Evolutionary conservation across 2,888 invertebrate genomes (phyloP), one percentile per base, ranked within the genome.

Genomic region (Noctua janthe): DNA sequence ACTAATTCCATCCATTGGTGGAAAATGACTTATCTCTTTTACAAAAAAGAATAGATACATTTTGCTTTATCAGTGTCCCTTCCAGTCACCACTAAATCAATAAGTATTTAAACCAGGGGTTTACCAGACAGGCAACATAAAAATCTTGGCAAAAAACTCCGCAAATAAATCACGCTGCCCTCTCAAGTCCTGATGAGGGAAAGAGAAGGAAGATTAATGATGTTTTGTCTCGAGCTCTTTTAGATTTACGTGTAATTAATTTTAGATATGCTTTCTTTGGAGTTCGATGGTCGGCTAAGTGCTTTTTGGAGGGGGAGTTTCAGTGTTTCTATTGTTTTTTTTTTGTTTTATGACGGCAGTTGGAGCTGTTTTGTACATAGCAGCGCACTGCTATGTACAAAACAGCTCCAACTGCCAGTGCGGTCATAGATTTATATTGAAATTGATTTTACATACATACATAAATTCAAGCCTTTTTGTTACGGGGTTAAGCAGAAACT

Each of bases 141-240:
- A 92, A 91, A 80, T 86, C 88, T 85, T 88, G 74, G 80, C 81
- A 74, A 89, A 88, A 90, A 90, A 88, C 87, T 90, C 87, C 74
- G 80, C 85, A 87, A 91, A 92, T 92, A 92, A 92, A 92, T 92
- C 91, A 92, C 89, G 74, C 23, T 74, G 74, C 78, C 64, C 69
- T 76, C 76, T 80, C 79, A 86, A 91, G 85, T 87, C 87, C 86
- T 89, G 88, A 89, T 89, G 91, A 84, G 83, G 84, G 89, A 91
- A 83, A 84, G 90, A 90, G 91, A 91, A 72, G 84, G 76, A 82
- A 90, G 90, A 92, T 91, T 90, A 90, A 91, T 90, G 89, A 89
- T 88, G 88, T 91, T 87, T 81, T 87, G 85, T 90, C 84, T 89
- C 80, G 76, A 62, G 43, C 66, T 81, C 43, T 73, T 82, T 67